Evolutionary conservation across 2,888 invertebrate species (phyloP).

Genomic region (Leistus spinibarbis): DNA sequence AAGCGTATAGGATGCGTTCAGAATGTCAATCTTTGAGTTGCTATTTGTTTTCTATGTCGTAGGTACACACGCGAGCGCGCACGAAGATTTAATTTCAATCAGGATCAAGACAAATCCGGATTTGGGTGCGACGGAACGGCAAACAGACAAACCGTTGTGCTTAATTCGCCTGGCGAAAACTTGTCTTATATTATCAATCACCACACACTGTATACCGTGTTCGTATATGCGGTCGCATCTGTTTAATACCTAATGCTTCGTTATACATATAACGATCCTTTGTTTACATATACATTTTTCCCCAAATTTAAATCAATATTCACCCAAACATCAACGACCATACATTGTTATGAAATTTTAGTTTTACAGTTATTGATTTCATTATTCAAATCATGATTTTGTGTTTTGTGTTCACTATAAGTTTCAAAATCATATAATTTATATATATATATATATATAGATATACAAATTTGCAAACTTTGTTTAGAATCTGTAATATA

Average conservation of each 20-base stretch:
- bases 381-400: background rate
- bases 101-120: constrained; percentile 33
- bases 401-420: background rate
- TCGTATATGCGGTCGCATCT: background rate
- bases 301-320: background rate
- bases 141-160: constrained; percentile 23
- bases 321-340: background rate
- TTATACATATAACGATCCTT: background rate
- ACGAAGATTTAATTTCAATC: constrained; percentile 32
- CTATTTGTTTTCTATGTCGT: constrained; percentile 22
- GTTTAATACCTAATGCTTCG: background rate
- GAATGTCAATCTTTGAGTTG: constrained; percentile 25
- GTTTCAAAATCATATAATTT: too few relatives aligned
- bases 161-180: constrained; percentile 24
- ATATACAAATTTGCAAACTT: background rate
- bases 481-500: too few relatives aligned
- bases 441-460: too few relatives aligned
- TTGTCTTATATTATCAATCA: constrained; percentile 26
- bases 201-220: background rate
- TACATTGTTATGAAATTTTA: background rate
- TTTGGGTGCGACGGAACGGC: constrained; percentile 25
- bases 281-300: background rate
- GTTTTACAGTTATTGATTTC: background rate
- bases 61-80: constrained; percentile 18
- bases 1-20: constrained; percentile 2